These are phyloP conservation scores for Thecocarcelia acutangulata DNA, from an alignment of 2,888 invertebrate species.

Conservation along the genomic window DNA sequence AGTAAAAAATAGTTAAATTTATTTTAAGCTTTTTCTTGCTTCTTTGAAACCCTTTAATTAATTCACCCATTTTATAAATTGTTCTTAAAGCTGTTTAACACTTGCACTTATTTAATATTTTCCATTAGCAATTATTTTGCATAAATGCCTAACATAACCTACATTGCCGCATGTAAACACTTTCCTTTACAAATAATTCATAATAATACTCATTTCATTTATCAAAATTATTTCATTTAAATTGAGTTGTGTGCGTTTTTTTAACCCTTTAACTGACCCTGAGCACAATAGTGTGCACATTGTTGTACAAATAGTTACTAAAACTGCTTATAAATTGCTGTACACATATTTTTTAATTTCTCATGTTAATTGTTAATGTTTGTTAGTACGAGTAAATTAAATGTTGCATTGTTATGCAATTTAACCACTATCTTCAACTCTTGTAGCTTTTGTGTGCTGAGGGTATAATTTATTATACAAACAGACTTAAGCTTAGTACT, in stretches of 20 bases:
- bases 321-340: no score
- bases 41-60: no score
- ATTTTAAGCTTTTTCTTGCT: no score
- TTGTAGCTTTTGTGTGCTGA: slow-evolving; percentile 4
- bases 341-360: slow-evolving; percentile 5
- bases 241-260: not conserved
- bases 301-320: no score
- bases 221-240: not conserved
- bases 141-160: no score
- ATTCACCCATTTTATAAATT: no score
- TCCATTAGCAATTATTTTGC: no score
- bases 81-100: no score
- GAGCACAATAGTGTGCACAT: slow-evolving; percentile 2
- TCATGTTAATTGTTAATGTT: slow-evolving; percentile 24
- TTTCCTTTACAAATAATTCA: not conserved
- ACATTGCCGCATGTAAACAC: not conserved
- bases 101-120: no score
- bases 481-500: slow-evolving; percentile 44
- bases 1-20: no score
- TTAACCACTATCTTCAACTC: slow-evolving; percentile 1
- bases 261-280: slow-evolving; percentile 43
- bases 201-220: slow-evolving; percentile 19
- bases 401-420: slow-evolving; percentile 49
- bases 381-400: slow-evolving; percentile 16
- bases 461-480: slow-evolving; percentile 45